Evolutionary conservation across 2,113 vertebrate genomes (phyloP).

Genomic region (Acanthisitta chloris): DNA sequence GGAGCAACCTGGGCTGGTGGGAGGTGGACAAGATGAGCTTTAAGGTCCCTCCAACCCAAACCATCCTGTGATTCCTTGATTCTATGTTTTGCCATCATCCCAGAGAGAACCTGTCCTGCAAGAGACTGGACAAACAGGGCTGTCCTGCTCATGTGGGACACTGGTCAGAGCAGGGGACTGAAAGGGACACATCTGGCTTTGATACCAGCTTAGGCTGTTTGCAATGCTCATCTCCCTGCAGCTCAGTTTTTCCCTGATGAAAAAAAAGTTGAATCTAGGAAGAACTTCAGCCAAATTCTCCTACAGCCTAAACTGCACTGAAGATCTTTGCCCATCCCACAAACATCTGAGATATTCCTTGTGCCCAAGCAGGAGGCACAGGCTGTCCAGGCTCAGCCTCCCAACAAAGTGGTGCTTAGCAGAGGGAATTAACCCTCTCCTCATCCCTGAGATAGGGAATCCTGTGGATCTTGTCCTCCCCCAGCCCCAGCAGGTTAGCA

Average conservation of each 20-base stretch:
- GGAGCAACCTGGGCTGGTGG: background rate
- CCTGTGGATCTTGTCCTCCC: background rate
- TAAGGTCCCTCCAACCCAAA: background rate
- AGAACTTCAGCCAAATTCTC: background rate
- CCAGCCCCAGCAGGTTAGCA: background rate
- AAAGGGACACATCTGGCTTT: background rate
- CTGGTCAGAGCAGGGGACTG: background rate
- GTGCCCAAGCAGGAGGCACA: background rate
- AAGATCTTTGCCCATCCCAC: background rate
- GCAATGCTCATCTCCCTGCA: background rate
- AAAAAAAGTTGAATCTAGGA: background rate
- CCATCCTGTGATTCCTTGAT: background rate
- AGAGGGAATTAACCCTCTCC: background rate
- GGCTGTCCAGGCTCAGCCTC: background rate
- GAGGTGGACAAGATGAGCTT: fast-evolving
- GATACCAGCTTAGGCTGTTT: background rate
- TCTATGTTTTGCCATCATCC: background rate
- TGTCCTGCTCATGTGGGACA: background rate
- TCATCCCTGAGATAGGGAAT: fast-evolving
- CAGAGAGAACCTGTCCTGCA: fast-evolving
- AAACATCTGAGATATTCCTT: fast-evolving
- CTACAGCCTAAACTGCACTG: background rate
- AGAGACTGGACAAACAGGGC: background rate
- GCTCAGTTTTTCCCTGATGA: background rate
- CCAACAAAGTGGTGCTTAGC: background rate